These are phyloP conservation scores for Sinohyriopsis cumingii DNA, from an alignment of 2,888 invertebrate species.

Conservation along the genomic window DNA sequence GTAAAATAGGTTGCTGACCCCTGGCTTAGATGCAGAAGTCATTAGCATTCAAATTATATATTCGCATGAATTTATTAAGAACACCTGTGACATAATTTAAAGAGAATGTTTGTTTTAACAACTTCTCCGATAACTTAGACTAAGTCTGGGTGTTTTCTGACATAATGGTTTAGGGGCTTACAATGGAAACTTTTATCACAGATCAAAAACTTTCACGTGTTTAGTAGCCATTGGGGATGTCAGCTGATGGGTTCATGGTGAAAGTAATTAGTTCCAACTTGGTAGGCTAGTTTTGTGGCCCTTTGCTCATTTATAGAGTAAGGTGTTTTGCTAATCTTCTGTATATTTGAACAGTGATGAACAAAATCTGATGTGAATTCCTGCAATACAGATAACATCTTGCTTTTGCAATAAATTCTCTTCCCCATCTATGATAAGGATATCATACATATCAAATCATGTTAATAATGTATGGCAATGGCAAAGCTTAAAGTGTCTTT, in stretches of 20 bases:
- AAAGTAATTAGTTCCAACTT: conserved; percentile 13
- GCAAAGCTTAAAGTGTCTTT: conserved; percentile 14
- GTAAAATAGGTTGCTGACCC: too few relatives aligned
- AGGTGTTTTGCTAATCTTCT: conserved; percentile 17
- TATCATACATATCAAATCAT: conserved; percentile 21
- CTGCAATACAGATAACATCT: conserved; percentile 17
- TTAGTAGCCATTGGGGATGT: conserved; percentile 17
- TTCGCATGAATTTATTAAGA: too few relatives aligned
- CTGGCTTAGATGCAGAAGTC: too few relatives aligned
- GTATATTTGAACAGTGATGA: conserved; percentile 24
- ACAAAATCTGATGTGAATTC: conserved; percentile 23
- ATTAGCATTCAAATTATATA: too few relatives aligned
- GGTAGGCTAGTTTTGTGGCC: conserved; percentile 18
- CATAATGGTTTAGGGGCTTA: not conserved
- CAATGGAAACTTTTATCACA: conserved; percentile 22
- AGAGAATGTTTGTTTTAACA: conserved; percentile 5
- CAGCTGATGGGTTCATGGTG: conserved; percentile 21
- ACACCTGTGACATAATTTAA: not conserved
- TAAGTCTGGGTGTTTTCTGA: conserved; percentile 1
- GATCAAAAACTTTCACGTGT: conserved; percentile 25
- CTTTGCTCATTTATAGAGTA: conserved; percentile 22
- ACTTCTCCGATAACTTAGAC: conserved; percentile 2
- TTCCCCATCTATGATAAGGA: conserved; percentile 19
- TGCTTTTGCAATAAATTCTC: conserved; percentile 26
- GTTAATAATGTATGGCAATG: conserved; percentile 16